These are phyloP conservation scores for Lindbergichthys nudifrons DNA, from an alignment of 2,797 vertebrate genomes.

Conservation along the genomic window DNA sequence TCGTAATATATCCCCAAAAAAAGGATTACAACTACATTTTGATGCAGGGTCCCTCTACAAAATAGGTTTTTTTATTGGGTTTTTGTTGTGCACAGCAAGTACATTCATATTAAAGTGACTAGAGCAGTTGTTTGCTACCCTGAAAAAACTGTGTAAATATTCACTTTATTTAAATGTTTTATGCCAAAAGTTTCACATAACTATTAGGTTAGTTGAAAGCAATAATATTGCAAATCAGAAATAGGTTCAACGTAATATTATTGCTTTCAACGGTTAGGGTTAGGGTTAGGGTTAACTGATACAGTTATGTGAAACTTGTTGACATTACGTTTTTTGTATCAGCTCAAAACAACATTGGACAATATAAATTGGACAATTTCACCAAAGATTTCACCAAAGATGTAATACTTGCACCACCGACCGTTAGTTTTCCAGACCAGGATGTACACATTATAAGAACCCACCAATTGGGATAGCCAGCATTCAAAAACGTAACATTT, in stretches of 20 bases:
- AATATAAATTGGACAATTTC: not conserved
- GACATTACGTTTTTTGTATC: not conserved
- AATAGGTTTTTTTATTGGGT: not conserved
- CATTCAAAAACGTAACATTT: not conserved
- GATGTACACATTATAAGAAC: not conserved
- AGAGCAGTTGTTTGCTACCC: too few species aligned
- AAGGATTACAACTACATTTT: not conserved
- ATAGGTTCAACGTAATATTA: too few species aligned
- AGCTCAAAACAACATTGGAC: not conserved
- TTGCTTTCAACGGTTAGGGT: too few species aligned
- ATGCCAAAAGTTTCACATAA: too few species aligned
- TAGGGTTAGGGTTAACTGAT: too few species aligned
- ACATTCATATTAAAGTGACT: not conserved
- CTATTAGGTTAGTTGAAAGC: too few species aligned
- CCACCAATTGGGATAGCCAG: not conserved
- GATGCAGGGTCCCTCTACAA: not conserved
- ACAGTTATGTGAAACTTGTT: too few species aligned
- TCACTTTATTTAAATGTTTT: too few species aligned
- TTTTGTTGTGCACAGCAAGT: slow-evolving; percentile 2
- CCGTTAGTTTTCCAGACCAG: not conserved
- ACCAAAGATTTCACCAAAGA: not conserved
- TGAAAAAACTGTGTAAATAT: too few species aligned
- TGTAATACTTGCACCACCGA: not conserved
- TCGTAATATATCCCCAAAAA: too few species aligned
- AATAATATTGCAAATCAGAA: too few species aligned